Base-by-base conservation (phyloP, 2,888 invertebrate species). In the Alloplasta piceator region DNA sequence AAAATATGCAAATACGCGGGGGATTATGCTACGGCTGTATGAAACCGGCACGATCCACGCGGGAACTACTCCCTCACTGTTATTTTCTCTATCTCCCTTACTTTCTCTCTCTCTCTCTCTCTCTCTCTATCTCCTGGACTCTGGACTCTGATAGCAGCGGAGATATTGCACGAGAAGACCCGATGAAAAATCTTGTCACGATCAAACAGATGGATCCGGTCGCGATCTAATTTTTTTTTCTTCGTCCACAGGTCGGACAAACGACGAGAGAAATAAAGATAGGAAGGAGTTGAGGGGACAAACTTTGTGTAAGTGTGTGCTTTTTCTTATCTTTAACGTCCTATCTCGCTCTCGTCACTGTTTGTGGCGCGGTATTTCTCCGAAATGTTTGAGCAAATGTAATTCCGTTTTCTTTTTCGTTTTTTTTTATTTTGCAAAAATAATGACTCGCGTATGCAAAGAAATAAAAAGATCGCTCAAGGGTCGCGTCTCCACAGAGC, bases 1-100 rank as follows among this genome's bases (percentile, higher is more conserved):
- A 82, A 83, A 84, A 82, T 84, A 84, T 84, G 84, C 78, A 84
- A 84, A 84, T 82, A 64, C 72, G 63, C 60, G 48, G 71, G 26
- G 74, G 82, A 83, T 83, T 84, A 84, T 84, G 82, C 84, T 76
- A 77, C 81, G 77, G 70, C 55, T 66, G 26, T 26, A 60, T 55
- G 60, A 55, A 46, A 63, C 64, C 63, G 48, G 68, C 64, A 70
- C 80, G 76, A 82, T 71, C 63, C 81, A 74, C 73, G 38, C 70
- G 80, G 64, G 64, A 74, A 26, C 26, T 26, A 26, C 26, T 26
- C 72, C 73, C 36, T 50, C 36, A 36, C 46, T 43, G 52, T 78
- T 58, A 52, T 66, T 58, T 43, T 56, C 36, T 60, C 38, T 78
- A 43, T n/a, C 61, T 60, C 43, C 41, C 72, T 16, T 6, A 5